Percentiles rank a stretch among this genome's conserved stretches.
phyloP scores from a whole-genome alignment of 1,140 invertebrate genomes.

The Dreissena polymorpha region DNA sequence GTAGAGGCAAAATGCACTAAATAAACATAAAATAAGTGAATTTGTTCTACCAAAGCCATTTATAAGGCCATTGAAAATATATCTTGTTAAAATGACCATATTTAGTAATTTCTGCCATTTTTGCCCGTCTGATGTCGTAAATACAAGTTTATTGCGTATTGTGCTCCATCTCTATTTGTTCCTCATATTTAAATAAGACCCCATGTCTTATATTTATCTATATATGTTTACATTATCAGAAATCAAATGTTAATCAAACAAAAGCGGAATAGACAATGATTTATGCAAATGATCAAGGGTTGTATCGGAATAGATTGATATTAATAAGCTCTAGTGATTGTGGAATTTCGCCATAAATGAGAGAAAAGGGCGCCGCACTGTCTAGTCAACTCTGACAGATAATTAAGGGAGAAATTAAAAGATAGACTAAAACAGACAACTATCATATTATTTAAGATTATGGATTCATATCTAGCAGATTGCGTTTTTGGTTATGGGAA shows the following conservation, averaged over 20 bases:
- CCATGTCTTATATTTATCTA: not conserved
- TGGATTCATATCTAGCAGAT: constrained; percentile 42
- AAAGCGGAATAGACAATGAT: constrained; percentile 36
- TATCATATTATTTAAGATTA: constrained; percentile 50
- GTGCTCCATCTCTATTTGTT: not conserved
- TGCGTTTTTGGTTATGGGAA: not conserved
- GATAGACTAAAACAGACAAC: constrained; percentile 53
- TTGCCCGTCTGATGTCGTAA: too few species aligned
- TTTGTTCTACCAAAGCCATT: too few species aligned
- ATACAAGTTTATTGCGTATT: too few species aligned
- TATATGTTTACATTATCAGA: constrained; percentile 1
- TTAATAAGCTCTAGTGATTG: constrained; percentile 49
- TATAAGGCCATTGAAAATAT: too few species aligned
- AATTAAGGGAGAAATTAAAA: constrained; percentile 55
- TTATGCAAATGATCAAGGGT: constrained; percentile 47
- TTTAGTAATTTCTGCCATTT: too few species aligned
- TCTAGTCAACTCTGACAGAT: constrained; percentile 48
- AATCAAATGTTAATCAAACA: constrained; percentile 6
- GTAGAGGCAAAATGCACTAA: too few species aligned
- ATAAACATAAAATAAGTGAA: too few species aligned
- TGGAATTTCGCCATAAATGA: constrained; percentile 50
- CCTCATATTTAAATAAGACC: not conserved
- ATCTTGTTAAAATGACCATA: too few species aligned
- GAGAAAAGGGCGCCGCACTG: constrained; percentile 26
- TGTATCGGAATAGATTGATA: constrained; percentile 32